phyloP scores from a whole-genome alignment of 2,113 vertebrate genomes.

The Scatophagus argus region DNA sequence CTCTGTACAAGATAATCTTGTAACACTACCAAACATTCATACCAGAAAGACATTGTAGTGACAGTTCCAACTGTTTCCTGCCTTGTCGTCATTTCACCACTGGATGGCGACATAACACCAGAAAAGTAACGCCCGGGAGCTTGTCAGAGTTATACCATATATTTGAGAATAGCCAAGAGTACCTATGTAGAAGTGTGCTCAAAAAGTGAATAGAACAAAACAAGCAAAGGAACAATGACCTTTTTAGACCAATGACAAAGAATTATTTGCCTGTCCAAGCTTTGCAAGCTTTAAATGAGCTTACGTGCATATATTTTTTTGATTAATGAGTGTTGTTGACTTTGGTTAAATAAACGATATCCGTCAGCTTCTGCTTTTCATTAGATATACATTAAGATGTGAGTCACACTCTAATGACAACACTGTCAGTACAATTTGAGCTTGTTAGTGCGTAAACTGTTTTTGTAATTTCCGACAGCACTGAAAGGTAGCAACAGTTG shows the following conservation, averaged over 20 bases:
- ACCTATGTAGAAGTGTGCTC: background rate
- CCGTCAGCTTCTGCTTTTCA: background rate
- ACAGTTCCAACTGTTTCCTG: background rate
- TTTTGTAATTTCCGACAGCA: constrained; percentile 3
- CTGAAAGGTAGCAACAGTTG: constrained; percentile 6
- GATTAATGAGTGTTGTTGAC: background rate
- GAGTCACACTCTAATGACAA: background rate
- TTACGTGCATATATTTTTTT: no score
- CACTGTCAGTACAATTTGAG: background rate
- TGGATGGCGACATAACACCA: constrained; percentile 39
- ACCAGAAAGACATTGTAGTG: background rate
- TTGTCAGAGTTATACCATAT: background rate
- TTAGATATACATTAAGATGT: background rate
- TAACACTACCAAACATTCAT: constrained; percentile 8
- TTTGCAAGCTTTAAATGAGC: no score
- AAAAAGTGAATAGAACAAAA: background rate
- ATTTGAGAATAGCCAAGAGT: background rate
- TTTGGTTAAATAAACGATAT: background rate
- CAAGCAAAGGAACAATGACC: background rate
- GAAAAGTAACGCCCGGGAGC: background rate
- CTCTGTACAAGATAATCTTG: background rate
- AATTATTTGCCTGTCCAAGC: no score
- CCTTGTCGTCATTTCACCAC: background rate
- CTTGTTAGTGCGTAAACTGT: background rate
- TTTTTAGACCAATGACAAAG: no score